These are phyloP conservation scores for Tinea trinotella DNA, from an alignment of 2,888 invertebrate genomes.

Conservation along the genomic window DNA sequence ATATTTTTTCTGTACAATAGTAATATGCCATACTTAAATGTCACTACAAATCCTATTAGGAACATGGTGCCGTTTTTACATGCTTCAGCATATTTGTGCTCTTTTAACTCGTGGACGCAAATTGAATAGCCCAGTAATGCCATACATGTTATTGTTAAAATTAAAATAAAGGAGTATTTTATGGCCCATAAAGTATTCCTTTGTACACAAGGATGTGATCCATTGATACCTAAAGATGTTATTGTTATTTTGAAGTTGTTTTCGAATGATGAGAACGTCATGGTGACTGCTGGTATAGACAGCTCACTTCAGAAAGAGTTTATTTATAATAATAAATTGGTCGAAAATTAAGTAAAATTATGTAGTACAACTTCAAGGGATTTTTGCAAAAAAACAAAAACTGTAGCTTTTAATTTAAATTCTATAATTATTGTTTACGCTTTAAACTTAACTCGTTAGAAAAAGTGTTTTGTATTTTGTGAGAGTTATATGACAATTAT, in stretches of 20 bases:
- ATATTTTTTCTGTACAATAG: constrained; percentile 31
- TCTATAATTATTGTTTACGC: too few relatives aligned
- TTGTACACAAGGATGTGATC: constrained; percentile 32
- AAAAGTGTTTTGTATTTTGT: too few relatives aligned
- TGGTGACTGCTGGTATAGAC: too few relatives aligned
- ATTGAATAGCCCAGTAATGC: constrained; percentile 33
- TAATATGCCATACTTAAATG: constrained; percentile 37
- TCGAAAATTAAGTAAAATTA: too few relatives aligned
- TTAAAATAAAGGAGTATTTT: background rate
- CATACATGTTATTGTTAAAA: constrained; percentile 17
- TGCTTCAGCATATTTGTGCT: constrained; percentile 33
- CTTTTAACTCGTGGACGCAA: constrained; percentile 32
- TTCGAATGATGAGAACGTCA: constrained; percentile 32
- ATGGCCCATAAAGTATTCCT: constrained; percentile 20
- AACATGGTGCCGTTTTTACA: constrained; percentile 40
- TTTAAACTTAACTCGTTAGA: too few relatives aligned
- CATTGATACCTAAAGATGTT: constrained; percentile 30
- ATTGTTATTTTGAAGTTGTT: constrained; percentile 31
- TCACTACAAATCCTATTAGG: constrained; percentile 35
- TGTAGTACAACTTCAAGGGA: too few relatives aligned
- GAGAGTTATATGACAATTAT: too few relatives aligned
- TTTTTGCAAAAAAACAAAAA: too few relatives aligned
- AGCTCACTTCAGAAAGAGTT: too few relatives aligned
- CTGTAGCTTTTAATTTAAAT: too few relatives aligned
- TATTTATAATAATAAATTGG: too few relatives aligned